Base-by-base conservation (phyloP, 2,113 vertebrate genomes). In the Abramis brama region DNA sequence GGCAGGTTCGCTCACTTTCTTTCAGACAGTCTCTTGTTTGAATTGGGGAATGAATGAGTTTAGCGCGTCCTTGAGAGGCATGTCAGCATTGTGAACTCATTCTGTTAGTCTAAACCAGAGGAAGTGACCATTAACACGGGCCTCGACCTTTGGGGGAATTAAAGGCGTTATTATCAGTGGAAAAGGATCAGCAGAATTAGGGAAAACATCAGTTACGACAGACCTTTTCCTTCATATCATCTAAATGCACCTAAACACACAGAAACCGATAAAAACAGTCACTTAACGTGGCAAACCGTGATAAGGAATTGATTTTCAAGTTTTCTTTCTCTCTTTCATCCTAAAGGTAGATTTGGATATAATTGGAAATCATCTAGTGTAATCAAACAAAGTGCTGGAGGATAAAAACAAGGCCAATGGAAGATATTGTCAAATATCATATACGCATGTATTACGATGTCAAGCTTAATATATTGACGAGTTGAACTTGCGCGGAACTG, bases 91-190 rank as follows among this genome's bases (percentile, higher is more conserved):
- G 62, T 8, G 55, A 68, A 13, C 60, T 82, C 60, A 21, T 50
- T 82, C 25, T 47, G 79, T 30, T 81, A 47, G 39, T 23, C 30
- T n/a, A 25, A 43, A 62, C 57, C 60, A 15, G 60, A 68, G 15
- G 62, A 82, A 82, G 45, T 70, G 62, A 33, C 43, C 79, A 70
- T 82, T 82, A 82, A 47, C 79, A 70, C n/a, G 2, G 79, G 19
- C 9, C 52, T 39, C 39, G 64, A 82, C 60, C 80, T 70, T 68
- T n/a, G 0, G 23, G 64, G 59, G 19, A 80, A 80, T 66, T 27
- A 80, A 80, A 80, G 59, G 23, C 79, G 11, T 80, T 47, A 64
- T 80, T 80, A 80, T 80, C 79, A 64, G 78, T 64, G 13, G 15
- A 23, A 45, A 62, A 11, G 36, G 78, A 80, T 62, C 55, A 62